These are phyloP conservation scores for Solenodon paradoxus DNA, from an alignment of 2,113 vertebrate species.

Conservation along the genomic window DNA sequence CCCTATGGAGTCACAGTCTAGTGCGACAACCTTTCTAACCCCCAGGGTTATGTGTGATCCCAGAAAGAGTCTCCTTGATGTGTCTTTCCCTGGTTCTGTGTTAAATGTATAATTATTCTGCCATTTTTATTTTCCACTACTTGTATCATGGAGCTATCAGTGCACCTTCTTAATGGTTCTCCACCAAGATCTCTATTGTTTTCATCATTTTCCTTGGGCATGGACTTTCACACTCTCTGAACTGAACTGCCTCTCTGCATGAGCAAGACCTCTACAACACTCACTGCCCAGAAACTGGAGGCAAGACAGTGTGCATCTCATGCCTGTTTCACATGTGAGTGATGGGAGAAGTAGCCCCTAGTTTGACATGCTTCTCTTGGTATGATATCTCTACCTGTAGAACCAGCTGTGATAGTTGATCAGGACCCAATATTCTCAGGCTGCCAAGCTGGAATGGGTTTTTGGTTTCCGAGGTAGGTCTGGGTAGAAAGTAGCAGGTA, in stretches of 20 bases:
- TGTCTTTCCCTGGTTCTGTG: background rate
- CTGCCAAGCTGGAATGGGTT: background rate
- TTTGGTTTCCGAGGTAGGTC: background rate
- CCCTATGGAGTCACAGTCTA: no score
- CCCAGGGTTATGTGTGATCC: background rate
- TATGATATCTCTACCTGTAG: background rate
- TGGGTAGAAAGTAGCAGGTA: background rate
- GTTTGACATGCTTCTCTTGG: background rate
- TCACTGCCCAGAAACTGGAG: background rate
- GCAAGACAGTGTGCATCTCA: background rate
- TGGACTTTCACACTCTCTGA: background rate
- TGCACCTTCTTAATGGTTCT: background rate
- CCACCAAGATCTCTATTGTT: background rate
- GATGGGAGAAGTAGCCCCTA: background rate
- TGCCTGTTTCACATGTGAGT: background rate
- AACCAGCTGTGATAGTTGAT: background rate
- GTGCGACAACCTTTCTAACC: background rate
- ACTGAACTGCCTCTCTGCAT: background rate
- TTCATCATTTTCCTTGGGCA: background rate
- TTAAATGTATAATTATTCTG: background rate
- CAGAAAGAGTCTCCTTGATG: background rate
- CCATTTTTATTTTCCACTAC: background rate
- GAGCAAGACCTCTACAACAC: background rate
- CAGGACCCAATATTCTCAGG: background rate
- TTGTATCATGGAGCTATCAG: background rate